These are phyloP conservation scores for Arenaria interpres DNA, from an alignment of 2,113 vertebrate genomes.

Conservation along the genomic window DNA sequence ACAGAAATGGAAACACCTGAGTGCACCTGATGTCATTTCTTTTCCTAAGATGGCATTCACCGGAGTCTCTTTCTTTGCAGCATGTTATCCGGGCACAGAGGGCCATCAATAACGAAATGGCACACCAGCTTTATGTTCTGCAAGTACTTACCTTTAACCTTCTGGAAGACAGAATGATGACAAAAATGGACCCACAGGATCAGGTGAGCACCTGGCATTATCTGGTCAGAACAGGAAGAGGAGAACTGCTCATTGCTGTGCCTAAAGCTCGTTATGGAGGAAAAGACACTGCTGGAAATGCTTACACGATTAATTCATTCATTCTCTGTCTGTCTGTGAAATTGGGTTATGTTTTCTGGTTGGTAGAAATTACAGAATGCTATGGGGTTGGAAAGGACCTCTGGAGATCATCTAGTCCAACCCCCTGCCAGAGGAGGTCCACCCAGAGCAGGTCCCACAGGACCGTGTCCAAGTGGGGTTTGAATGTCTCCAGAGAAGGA, in stretches of 20 bases:
- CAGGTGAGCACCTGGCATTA: conserved; percentile 76
- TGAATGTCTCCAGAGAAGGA: no score
- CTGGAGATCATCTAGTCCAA: no score
- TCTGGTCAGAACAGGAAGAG: neutral
- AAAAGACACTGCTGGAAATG: neutral
- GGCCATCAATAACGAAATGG: conserved; percentile 97
- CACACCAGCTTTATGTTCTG: conserved; percentile 95
- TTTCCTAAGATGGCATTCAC: neutral
- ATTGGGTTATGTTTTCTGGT: neutral
- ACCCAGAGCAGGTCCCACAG: no score
- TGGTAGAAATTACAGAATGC: neutral
- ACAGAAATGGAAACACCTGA: neutral
- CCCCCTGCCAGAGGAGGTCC: no score
- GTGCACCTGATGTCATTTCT: neutral
- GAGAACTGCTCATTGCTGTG: neutral
- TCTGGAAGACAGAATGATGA: conserved; percentile 98
- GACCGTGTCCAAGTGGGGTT: no score
- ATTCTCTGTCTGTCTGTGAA: neutral
- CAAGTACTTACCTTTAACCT: conserved; percentile 98
- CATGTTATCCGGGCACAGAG: conserved; percentile 91
- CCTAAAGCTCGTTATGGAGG: neutral
- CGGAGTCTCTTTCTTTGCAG: conserved; percentile 60
- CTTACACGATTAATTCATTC: neutral
- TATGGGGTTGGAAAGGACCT: no score
- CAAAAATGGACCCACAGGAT: conserved; percentile 99